phyloP scores from a whole-genome alignment of 2,888 invertebrate genomes.

The Bombyx huttoni region DNA sequence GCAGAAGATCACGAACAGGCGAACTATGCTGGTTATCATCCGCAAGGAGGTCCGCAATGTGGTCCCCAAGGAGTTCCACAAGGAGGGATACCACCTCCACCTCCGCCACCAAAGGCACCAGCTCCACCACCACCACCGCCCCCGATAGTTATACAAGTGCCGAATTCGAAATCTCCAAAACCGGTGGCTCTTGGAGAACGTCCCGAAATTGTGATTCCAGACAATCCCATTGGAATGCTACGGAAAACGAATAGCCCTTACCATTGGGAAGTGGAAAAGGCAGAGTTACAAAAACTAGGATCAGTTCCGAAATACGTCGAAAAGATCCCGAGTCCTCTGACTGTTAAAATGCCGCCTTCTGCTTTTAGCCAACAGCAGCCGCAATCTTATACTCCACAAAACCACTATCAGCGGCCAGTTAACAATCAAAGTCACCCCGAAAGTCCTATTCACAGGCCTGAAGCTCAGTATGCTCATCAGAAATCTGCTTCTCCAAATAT shows the following conservation, averaged over 20 bases:
- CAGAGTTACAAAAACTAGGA: conserved; percentile 66
- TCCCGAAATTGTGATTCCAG: conserved; percentile 82
- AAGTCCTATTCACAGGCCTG: conserved; percentile 62
- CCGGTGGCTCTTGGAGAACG: conserved; percentile 72
- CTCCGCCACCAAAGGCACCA: conserved; percentile 59
- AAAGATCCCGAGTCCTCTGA: conserved; percentile 59
- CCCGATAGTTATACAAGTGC: conserved; percentile 69
- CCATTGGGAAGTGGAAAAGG: conserved; percentile 74
- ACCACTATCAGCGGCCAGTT: conserved; percentile 29
- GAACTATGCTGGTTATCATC: conserved; percentile 32
- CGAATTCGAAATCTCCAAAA: conserved; percentile 64
- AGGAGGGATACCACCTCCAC: conserved; percentile 38
- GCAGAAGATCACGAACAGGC: conserved; percentile 69
- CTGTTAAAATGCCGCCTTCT: conserved; percentile 56
- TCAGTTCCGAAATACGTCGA: conserved; percentile 57
- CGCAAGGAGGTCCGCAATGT: conserved; percentile 31
- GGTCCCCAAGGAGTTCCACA: conserved; percentile 22
- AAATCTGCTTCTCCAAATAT: conserved; percentile 40
- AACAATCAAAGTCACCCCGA: conserved; percentile 43
- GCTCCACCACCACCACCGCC: conserved; percentile 74
- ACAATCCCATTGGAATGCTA: conserved; percentile 79
- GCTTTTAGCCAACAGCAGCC: conserved; percentile 53
- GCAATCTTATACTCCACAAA: conserved; percentile 45
- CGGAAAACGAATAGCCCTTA: conserved; percentile 79
- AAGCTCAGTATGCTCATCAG: conserved; percentile 58